Conservation (phyloP, 1,140 invertebrate genomes). For the Bombus impatiens region DNA sequence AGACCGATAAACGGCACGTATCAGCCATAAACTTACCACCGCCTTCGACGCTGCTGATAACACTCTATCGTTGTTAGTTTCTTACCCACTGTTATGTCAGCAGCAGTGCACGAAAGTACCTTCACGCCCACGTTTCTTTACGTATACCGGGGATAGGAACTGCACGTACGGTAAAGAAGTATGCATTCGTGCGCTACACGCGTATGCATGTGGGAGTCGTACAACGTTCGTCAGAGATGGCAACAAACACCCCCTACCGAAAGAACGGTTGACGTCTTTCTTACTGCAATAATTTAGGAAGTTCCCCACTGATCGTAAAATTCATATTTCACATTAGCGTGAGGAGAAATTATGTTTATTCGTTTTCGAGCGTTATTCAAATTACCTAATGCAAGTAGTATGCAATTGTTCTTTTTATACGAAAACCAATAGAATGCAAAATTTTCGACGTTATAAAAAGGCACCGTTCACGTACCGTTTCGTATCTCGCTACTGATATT, state of each 20-base stretch:
- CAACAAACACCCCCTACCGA: slow-evolving; percentile 13
- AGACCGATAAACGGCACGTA: slow-evolving; percentile 71
- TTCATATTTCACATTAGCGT: background rate
- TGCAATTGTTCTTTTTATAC: too few relatives aligned
- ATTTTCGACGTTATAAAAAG: too few relatives aligned
- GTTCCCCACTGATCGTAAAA: background rate
- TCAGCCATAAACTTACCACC: slow-evolving; percentile 70
- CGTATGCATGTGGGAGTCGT: background rate
- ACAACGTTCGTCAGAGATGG: slow-evolving; percentile 1
- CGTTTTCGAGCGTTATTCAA: background rate
- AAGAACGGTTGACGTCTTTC: slow-evolving; percentile 24
- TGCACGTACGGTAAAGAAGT: background rate
- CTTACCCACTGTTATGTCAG: slow-evolving; percentile 67
- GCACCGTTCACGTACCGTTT: too few relatives aligned
- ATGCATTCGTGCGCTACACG: background rate
- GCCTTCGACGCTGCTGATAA: slow-evolving; percentile 72
- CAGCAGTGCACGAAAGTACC: slow-evolving; percentile 68
- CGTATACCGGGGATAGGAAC: slow-evolving; percentile 14
- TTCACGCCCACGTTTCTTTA: slow-evolving; percentile 71
- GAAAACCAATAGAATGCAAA: too few relatives aligned
- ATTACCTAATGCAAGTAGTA: too few relatives aligned
- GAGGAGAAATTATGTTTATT: background rate
- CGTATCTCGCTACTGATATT: too few relatives aligned
- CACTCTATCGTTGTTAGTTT: slow-evolving; percentile 66
- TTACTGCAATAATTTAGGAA: background rate